Evolutionary conservation across 92 coral and sea anemone species (phyloP).

Genomic region (Epizoanthus rinbou): DNA sequence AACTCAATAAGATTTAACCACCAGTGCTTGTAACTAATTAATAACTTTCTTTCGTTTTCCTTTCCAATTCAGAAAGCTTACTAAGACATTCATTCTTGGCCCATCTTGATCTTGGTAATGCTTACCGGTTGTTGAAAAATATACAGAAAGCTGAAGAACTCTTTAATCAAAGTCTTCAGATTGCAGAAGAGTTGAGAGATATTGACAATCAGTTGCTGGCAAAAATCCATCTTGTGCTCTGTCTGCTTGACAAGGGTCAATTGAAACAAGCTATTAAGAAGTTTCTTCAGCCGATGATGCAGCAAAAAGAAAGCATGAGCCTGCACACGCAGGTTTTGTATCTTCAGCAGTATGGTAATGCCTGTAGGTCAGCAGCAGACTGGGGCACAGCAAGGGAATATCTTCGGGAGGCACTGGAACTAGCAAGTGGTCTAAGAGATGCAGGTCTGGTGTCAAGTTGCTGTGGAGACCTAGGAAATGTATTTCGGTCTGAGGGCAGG

Average conservation of each 20-base stretch:
- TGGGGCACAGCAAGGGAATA: slow-evolving; percentile 67
- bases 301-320: slow-evolving; percentile 36
- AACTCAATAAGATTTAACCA: background rate
- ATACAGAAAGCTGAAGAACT: slow-evolving; percentile 44
- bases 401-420: slow-evolving; percentile 58
- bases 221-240: slow-evolving; percentile 58
- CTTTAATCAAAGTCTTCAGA: slow-evolving; percentile 39
- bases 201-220: slow-evolving; percentile 47
- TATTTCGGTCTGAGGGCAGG: slow-evolving; percentile 77
- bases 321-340: slow-evolving; percentile 46
- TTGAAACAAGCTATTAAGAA: slow-evolving; percentile 53
- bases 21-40: background rate
- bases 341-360: slow-evolving; percentile 66
- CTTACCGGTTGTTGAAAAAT: slow-evolving; percentile 55
- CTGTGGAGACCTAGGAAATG: slow-evolving; percentile 74
- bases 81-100: slow-evolving; percentile 43
- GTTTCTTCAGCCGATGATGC: slow-evolving; percentile 53
- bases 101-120: slow-evolving; percentile 43
- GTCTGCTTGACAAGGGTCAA: slow-evolving; percentile 69
- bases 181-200: slow-evolving; percentile 47
- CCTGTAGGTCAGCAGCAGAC: slow-evolving; percentile 69
- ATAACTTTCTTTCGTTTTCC: background rate
- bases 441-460: slow-evolving; percentile 59
- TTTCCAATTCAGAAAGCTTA: background rate
- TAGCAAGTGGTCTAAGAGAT: slow-evolving; percentile 49